Conservation (phyloP, 23 tunicate genomes). For the Halocynthia aurantium region DNA sequence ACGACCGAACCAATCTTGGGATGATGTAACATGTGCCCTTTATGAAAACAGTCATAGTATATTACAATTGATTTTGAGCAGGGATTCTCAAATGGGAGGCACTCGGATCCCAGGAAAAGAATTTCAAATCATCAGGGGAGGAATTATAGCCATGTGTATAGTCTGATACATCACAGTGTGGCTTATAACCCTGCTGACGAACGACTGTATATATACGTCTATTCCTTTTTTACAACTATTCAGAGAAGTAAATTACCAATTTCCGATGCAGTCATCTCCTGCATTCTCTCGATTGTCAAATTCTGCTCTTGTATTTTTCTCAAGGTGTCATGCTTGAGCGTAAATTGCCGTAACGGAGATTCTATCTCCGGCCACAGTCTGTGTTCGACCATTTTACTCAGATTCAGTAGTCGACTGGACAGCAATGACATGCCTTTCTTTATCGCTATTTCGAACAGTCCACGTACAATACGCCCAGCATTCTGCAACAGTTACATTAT, state of each 20-base stretch:
- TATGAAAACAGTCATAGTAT: background rate
- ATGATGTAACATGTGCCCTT: slow-evolving; percentile 76
- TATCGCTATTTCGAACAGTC: slow-evolving; percentile 87
- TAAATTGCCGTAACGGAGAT: slow-evolving; percentile 79
- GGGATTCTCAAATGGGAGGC: background rate
- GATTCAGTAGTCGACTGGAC: slow-evolving; percentile 65
- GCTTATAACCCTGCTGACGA: too few species aligned
- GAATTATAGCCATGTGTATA: background rate
- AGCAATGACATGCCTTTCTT: slow-evolving; percentile 69
- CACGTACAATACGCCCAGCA: slow-evolving; percentile 91
- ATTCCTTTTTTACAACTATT: too few species aligned
- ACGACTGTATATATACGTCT: too few species aligned
- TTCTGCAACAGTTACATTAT: slow-evolving; percentile 31
- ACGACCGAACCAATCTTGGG: slow-evolving; percentile 74
- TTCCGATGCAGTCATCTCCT: slow-evolving; percentile 67
- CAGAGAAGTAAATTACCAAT: slow-evolving; percentile 34
- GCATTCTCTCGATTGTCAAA: slow-evolving; percentile 56
- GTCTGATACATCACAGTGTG: too few species aligned
- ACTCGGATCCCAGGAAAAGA: background rate
- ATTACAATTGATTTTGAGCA: background rate
- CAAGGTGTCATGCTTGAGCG: slow-evolving; percentile 51
- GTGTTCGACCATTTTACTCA: slow-evolving; percentile 87
- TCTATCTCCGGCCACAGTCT: slow-evolving; percentile 70
- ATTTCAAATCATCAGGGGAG: background rate
- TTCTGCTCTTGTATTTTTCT: slow-evolving; percentile 72